Evolutionary conservation across 2,113 vertebrate genomes (phyloP), one percentile per base, ranked within the genome.

Genomic region (Sitta europaea): DNA sequence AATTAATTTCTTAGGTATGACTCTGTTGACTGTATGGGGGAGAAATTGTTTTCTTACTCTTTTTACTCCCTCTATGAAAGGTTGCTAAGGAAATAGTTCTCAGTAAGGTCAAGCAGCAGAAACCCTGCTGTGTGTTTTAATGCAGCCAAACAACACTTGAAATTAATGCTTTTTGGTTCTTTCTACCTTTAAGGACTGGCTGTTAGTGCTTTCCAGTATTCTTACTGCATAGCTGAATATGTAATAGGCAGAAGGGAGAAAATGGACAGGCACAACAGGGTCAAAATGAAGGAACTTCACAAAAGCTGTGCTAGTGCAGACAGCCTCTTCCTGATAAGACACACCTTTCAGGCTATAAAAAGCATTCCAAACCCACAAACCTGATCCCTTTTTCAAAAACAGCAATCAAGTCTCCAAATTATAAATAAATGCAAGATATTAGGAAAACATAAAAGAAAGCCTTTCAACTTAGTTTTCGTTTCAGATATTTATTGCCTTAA

Each of bases 21-120:
- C 77, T 92, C 62, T 66, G 43, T 19, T 86, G 40, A 92, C 91
- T 90, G 43, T 19, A 33, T 23, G n/a, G n/a, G 12, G 14, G 35
- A 31, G 35, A 8, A 43, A 82, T 7, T 53, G 29, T 93, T 96
- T 96, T 79, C 74, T 88, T 75, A 88, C 86, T 95, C 94, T 43
- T 91, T 88, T 90, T 86, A 79, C 50, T 91, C 40, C 5, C 28
- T 62, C 65, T 88, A n/a, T 94, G 90, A 97, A 95, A 92, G 50
- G 95, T 95, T 97, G 88, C 96, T 95, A 95, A 89, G 95, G 91
- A 71, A 97, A 96, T 95, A 74, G 51, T 47, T 92, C 90, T 94
- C 76, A 70, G 54, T 89, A 84, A 95, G 94, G 94, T 90, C 93
- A 96, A 95, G 72, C 91, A 91, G 93, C 51, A 90, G 94, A 89